Percentiles rank a stretch among this genome's conserved stretches.
These are phyloP conservation scores for Adelosebastes latens DNA, from an alignment of 2,797 vertebrate species.

Conservation along the genomic window DNA sequence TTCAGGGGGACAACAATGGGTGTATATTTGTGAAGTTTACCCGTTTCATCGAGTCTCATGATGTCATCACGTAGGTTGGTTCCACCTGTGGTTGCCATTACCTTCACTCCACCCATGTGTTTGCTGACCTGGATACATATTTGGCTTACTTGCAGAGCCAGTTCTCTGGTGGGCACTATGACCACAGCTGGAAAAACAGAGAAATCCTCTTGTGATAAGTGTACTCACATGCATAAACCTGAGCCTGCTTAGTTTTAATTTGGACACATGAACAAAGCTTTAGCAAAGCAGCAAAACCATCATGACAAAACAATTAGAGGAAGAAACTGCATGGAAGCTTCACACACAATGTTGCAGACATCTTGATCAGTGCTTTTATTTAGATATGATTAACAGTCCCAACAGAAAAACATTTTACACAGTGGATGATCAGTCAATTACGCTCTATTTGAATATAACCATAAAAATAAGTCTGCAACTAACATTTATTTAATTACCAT, in stretches of 20 bases:
- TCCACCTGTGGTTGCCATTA: constrained; percentile 99
- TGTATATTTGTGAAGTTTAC: constrained; percentile 64
- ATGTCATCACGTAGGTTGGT: constrained; percentile 99
- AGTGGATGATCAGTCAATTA: neutral
- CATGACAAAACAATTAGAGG: neutral
- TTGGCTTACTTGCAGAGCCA: constrained; percentile 99
- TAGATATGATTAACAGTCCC: neutral
- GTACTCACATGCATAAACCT: neutral
- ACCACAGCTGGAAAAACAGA: constrained; percentile 87
- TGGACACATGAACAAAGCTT: neutral
- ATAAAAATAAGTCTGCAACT: neutral
- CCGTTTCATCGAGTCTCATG: constrained; percentile 98
- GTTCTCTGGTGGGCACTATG: constrained; percentile 98
- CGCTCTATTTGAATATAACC: neutral
- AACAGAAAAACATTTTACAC: neutral
- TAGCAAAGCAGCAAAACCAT: neutral
- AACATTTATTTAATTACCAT: neutral
- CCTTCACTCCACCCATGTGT: constrained; percentile 99
- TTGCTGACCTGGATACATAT: constrained; percentile 99
- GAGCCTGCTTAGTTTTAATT: neutral
- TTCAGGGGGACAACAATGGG: neutral
- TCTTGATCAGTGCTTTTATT: neutral
- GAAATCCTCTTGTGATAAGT: neutral
- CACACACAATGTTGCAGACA: neutral
- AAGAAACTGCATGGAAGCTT: neutral